These are phyloP conservation scores for Geodia barretti DNA, from an alignment of 37 sponge, comb jelly and placozoan genomes.

Conservation along the genomic window DNA sequence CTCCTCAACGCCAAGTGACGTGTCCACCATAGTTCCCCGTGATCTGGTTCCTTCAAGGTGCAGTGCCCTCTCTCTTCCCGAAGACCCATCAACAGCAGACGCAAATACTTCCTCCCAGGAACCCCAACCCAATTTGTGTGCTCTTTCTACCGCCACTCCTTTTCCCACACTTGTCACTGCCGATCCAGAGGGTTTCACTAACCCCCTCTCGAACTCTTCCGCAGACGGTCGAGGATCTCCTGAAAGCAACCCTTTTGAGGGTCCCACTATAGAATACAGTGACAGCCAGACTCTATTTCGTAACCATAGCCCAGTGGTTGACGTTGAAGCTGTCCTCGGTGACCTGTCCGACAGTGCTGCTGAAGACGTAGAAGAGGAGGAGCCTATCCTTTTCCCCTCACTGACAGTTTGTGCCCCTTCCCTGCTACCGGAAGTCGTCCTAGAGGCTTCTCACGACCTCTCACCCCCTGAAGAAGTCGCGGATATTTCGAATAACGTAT, in stretches of 20 bases:
- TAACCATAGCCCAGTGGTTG: background rate
- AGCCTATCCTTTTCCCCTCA: background rate
- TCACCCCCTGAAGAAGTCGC: background rate
- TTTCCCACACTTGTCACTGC: constrained; percentile 2
- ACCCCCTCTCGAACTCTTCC: background rate
- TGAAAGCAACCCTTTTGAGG: background rate
- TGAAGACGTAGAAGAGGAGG: too few species aligned
- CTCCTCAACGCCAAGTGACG: constrained; percentile 22
- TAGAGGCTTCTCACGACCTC: background rate
- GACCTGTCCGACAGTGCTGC: background rate
- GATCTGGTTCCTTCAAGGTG: constrained; percentile 1
- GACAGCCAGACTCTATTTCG: background rate
- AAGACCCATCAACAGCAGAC: too few species aligned
- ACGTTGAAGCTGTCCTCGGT: background rate
- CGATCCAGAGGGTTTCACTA: too few species aligned
- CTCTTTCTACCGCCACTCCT: background rate
- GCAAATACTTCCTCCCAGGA: too few species aligned
- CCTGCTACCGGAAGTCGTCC: too few species aligned
- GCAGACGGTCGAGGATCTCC: background rate
- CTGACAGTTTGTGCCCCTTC: background rate
- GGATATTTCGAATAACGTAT: background rate
- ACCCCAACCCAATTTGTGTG: background rate
- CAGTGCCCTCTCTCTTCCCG: background rate
- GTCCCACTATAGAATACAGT: background rate
- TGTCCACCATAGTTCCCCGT: constrained; percentile 17